A percentile compares a stretch with the other conserved stretches of the same genome.
Evolutionary conservation across 2,113 vertebrate genomes (phyloP).

Genomic region (Craseonycteris thonglongyai): DNA sequence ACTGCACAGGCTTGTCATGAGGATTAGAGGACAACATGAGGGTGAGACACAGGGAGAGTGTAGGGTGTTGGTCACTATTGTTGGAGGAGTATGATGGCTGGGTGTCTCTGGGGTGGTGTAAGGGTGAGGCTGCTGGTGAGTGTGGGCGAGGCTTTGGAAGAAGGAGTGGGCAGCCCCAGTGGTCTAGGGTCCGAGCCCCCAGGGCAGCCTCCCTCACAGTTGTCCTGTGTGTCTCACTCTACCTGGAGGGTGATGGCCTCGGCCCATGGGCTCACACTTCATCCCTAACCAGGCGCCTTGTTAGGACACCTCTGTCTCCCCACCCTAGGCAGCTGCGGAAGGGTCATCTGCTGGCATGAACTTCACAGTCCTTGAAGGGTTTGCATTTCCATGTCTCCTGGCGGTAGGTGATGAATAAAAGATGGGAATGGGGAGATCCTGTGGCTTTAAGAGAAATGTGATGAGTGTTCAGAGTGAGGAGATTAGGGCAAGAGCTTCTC

Average conservation of each 20-base stretch:
- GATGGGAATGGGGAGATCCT: constrained; percentile 72
- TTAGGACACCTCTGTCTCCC: constrained; percentile 51
- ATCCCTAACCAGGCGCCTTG: constrained; percentile 22
- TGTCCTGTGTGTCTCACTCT: background rate
- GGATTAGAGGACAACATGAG: background rate
- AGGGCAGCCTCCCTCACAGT: background rate
- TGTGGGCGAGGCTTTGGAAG: background rate
- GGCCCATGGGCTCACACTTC: background rate
- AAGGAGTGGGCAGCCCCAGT: background rate
- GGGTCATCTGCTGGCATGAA: constrained; percentile 71
- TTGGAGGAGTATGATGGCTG: background rate
- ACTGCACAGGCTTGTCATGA: background rate
- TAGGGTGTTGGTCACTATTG: background rate
- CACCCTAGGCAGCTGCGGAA: constrained; percentile 3
- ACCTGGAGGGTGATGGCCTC: background rate
- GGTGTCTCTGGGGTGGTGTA: background rate
- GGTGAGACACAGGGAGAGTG: background rate
- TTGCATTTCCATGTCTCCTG: constrained; percentile 72
- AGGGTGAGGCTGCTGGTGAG: background rate
- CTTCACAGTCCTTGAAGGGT: constrained; percentile 70
- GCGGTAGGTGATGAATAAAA: constrained; percentile 82
- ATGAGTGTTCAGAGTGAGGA: constrained; percentile 67
- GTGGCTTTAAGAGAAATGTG: constrained; percentile 72
- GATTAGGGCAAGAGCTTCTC: constrained; percentile 31
- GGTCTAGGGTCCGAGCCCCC: too few relatives aligned